Conservation (phyloP, 2,888 invertebrate species). For the Volucella zonaria region DNA sequence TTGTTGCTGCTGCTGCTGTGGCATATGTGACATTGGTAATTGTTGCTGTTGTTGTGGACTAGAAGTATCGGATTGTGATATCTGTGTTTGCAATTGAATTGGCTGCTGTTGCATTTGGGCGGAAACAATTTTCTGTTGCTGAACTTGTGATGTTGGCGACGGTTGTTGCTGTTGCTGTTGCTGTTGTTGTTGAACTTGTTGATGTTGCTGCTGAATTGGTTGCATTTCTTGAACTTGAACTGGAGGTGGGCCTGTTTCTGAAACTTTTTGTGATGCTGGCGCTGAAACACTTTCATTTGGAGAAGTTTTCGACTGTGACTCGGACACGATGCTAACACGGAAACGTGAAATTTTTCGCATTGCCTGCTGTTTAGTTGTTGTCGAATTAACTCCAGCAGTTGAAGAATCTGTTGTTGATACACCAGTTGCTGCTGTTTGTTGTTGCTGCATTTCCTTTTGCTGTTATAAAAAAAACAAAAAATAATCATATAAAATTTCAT, state of each 20-base stretch:
- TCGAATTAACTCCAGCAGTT: constrained; percentile 7
- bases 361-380: constrained; percentile 28
- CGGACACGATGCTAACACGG: constrained; percentile 66
- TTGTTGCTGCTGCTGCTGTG: constrained; percentile 37
- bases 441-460: constrained; percentile 73
- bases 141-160: constrained; percentile 12
- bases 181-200: constrained; percentile 55
- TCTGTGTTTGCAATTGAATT: constrained; percentile 17
- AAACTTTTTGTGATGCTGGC: constrained; percentile 61
- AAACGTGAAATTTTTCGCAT: constrained; percentile 64
- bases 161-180: constrained; percentile 52
- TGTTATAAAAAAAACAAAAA: constrained; percentile 34
- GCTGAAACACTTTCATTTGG: constrained; percentile 52
- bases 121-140: constrained; percentile 35
- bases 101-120: constrained; percentile 51
- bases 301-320: constrained; percentile 43
- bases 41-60: constrained; percentile 49
- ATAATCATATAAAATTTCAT: background rate
- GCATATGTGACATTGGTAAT: constrained; percentile 50
- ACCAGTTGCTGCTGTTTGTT: constrained; percentile 51
- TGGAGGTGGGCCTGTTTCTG: constrained; percentile 32
- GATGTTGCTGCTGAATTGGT: constrained; percentile 24
- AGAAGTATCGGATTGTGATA: constrained; percentile 36
- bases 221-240: constrained; percentile 7
- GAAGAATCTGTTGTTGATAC: constrained; percentile 32